Conservation (phyloP, 2,113 vertebrate genomes). For the Gnathonemus echidnorhynchus region DNA sequence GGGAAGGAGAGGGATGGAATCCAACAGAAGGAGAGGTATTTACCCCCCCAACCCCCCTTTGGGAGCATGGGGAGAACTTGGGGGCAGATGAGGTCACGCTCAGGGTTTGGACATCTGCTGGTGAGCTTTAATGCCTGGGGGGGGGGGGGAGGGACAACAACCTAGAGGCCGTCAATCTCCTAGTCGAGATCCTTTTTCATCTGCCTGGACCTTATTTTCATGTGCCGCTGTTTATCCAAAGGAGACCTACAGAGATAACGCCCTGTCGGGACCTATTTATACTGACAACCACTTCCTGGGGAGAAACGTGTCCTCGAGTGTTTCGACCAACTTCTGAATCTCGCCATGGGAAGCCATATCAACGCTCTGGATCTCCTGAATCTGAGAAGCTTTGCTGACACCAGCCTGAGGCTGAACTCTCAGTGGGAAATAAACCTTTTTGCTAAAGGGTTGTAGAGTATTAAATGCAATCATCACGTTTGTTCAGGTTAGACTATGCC, state of each 20-base stretch:
- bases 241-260: not conserved
- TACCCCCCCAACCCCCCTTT: not conserved
- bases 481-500: not conserved
- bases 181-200: not conserved
- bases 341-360: not conserved
- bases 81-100: not conserved
- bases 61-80: not conserved
- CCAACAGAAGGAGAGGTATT: not conserved
- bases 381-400: not conserved
- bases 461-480: not conserved
- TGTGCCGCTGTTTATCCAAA: not conserved
- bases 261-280: not conserved
- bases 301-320: not conserved
- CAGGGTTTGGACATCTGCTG: conserved; percentile 8
- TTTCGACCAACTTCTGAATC: not conserved
- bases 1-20: not conserved
- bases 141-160: not conserved
- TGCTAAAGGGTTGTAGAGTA: not conserved
- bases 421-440: not conserved
- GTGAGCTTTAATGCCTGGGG: not conserved
- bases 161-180: not conserved
- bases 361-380: not conserved
- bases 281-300: not conserved
- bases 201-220: not conserved
- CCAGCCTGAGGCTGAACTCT: not conserved